These are phyloP conservation scores for Spodoptera exigua DNA, from an alignment of 2,888 invertebrate species.

Conservation along the genomic window DNA sequence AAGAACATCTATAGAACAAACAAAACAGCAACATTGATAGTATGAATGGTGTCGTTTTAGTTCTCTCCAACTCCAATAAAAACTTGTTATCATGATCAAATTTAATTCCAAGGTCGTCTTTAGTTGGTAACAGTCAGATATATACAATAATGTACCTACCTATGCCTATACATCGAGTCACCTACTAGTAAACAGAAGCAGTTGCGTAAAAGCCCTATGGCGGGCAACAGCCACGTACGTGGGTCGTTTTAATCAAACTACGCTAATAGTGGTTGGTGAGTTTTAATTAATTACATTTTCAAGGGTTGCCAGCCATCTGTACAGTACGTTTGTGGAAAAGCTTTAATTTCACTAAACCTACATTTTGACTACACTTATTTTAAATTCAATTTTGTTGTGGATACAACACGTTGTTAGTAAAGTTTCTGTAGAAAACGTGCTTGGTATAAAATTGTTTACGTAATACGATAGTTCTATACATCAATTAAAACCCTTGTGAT, in stretches of 20 bases:
- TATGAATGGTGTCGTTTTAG: neutral
- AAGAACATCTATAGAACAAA: neutral
- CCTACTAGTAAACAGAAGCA: conserved; percentile 14
- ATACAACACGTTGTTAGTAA: too few species aligned
- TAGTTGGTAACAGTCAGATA: conserved; percentile 14
- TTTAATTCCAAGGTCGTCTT: conserved; percentile 1
- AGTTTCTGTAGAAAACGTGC: conserved; percentile 15
- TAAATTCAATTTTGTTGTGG: too few species aligned
- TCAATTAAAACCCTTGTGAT: too few species aligned
- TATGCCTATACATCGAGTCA: conserved; percentile 6
- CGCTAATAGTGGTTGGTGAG: conserved; percentile 62
- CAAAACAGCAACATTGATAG: conserved; percentile 6
- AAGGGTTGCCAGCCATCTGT: conserved; percentile 28
- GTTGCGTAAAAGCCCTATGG: conserved; percentile 22
- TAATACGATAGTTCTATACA: neutral
- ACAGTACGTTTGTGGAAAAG: conserved; percentile 31
- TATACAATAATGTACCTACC: too few species aligned
- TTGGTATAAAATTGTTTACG: too few species aligned
- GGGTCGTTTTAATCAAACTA: conserved; percentile 42
- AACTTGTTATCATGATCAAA: conserved; percentile 3
- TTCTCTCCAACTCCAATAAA: conserved; percentile 13
- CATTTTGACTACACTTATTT: neutral
- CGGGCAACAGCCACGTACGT: conserved; percentile 18
- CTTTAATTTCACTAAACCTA: conserved; percentile 23
- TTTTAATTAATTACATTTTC: conserved; percentile 66